Conservation (phyloP, 2,797 vertebrate genomes). For the Bradypodion pumilum region DNA sequence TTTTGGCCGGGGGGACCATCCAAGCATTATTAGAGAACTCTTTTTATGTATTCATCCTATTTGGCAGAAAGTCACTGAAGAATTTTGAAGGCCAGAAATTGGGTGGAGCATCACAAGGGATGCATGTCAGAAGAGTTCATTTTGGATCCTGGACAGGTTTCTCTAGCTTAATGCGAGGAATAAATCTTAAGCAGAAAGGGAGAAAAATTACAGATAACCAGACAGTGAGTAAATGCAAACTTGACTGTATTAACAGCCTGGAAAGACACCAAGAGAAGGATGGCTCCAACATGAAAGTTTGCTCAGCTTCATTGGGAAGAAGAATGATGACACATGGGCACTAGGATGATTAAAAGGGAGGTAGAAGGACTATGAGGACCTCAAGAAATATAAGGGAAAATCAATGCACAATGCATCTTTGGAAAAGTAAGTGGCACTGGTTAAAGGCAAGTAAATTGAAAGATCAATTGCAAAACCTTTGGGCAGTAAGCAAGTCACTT, state of each 20-base stretch:
- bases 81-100: constrained; percentile 12
- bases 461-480: constrained; percentile 31
- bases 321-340: neutral
- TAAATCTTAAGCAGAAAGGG: neutral
- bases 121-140: neutral
- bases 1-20: too few relatives aligned
- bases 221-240: neutral
- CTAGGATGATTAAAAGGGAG: neutral
- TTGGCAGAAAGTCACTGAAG: constrained; percentile 42
- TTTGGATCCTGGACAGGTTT: constrained; percentile 1
- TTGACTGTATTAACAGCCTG: neutral
- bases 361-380: neutral
- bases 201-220: constrained; percentile 1
- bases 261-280: neutral
- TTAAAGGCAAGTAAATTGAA: constrained; percentile 37
- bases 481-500: constrained; percentile 21
- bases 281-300: neutral
- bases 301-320: neutral
- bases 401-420: constrained; percentile 9
- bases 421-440: constrained; percentile 1
- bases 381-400: neutral
- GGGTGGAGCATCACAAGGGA: neutral
- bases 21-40: constrained; percentile 28
- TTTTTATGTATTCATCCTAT: constrained; percentile 35
- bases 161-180: neutral